phyloP scores from a whole-genome alignment of 1,140 invertebrate genomes.

The Acromyrmex charruanus region DNA sequence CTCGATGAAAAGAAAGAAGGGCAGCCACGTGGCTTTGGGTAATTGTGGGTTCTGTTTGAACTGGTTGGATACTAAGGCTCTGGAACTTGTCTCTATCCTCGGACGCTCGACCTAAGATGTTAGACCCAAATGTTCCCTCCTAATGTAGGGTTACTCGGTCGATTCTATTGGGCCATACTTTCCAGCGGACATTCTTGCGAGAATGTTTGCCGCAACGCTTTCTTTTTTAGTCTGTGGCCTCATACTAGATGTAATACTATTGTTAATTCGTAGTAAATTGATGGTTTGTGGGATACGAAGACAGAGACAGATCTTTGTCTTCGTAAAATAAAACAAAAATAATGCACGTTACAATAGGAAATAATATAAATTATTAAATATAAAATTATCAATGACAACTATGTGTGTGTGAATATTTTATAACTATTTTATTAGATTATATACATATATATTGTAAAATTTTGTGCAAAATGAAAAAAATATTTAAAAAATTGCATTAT shows the following conservation, averaged over 20 bases:
- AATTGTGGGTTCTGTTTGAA: constrained; percentile 56
- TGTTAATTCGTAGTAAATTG: constrained; percentile 16
- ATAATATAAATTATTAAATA: background rate
- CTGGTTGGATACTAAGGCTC: background rate
- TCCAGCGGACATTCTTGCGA: constrained; percentile 23
- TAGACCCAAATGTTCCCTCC: constrained; percentile 1
- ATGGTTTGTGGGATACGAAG: constrained; percentile 17
- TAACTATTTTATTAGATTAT: background rate
- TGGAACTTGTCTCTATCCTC: constrained; percentile 45
- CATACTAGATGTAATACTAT: background rate
- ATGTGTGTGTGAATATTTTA: background rate
- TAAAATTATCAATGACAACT: background rate
- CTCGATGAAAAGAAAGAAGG: constrained; percentile 1
- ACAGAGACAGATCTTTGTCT: background rate
- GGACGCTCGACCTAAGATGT: background rate
- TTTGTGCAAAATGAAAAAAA: background rate
- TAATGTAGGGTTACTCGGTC: constrained; percentile 50
- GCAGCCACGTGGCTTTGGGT: constrained; percentile 17
- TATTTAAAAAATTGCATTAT: background rate
- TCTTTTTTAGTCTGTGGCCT: constrained; percentile 2
- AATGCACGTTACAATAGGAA: background rate
- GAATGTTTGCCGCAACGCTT: background rate
- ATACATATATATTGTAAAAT: background rate
- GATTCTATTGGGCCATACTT: background rate
- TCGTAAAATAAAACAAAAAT: constrained; percentile 33